phyloP scores from a whole-genome alignment of 2,113 vertebrate genomes.

The Zosterops borbonicus region DNA sequence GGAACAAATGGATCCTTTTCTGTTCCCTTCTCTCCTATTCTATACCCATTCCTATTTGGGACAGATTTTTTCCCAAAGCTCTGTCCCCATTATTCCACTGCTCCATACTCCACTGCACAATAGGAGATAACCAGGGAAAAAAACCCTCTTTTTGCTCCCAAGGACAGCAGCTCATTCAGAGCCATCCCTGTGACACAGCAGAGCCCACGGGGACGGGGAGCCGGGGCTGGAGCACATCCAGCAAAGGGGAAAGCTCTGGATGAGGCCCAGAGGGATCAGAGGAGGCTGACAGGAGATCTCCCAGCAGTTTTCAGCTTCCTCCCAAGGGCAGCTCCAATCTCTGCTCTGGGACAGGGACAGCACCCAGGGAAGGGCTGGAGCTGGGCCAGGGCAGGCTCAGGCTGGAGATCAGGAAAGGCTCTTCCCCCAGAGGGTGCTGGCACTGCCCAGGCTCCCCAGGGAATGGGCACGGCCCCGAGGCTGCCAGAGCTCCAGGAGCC shows the following conservation, averaged over 20 bases:
- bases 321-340: fast-evolving
- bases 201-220: not conserved
- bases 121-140: not conserved
- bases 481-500: not conserved
- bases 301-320: not conserved
- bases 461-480: not conserved
- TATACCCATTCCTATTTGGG: not conserved
- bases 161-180: not conserved
- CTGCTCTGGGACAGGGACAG: not conserved
- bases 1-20: not conserved
- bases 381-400: not conserved
- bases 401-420: not conserved
- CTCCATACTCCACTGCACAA: not conserved
- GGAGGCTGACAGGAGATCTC: not conserved
- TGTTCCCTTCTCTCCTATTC: not conserved
- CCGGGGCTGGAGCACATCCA: not conserved
- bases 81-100: not conserved
- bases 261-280: not conserved
- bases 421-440: not conserved
- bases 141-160: not conserved
- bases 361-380: not conserved
- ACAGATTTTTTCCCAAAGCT: not conserved
- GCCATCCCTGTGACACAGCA: not conserved
- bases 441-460: not conserved
- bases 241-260: not conserved